Conservation (phyloP, 2,113 vertebrate species). For the Pitta sordida region DNA sequence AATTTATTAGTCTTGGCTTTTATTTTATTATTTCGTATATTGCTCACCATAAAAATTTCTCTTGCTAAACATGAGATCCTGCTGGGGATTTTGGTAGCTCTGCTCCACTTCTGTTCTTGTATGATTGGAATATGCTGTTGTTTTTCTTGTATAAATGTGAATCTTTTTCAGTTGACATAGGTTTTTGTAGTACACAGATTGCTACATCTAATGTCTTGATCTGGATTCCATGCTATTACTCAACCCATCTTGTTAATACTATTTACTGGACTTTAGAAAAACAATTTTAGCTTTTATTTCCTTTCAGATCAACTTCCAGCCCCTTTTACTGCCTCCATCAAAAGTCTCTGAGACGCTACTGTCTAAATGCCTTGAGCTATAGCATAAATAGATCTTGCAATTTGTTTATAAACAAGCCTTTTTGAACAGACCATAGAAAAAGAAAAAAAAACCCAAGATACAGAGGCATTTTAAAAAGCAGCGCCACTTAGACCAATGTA, state of each 20-base stretch:
- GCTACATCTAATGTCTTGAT: not conserved
- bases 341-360: not conserved
- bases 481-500: not conserved
- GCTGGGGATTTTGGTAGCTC: slow-evolving; percentile 32
- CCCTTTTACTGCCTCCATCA: not conserved
- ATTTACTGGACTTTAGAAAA: slow-evolving; percentile 19
- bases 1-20: slow-evolving; percentile 48
- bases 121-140: not conserved
- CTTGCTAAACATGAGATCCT: slow-evolving; percentile 20
- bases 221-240: not conserved
- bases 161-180: not conserved
- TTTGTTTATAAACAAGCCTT: slow-evolving; percentile 37
- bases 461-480: not conserved
- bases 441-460: not conserved
- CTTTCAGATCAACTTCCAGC: slow-evolving; percentile 29
- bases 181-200: not conserved
- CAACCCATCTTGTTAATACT: slow-evolving; percentile 25
- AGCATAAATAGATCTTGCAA: slow-evolving; percentile 28
- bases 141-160: not conserved
- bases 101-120: not conserved
- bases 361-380: slow-evolving; percentile 14
- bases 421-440: not conserved
- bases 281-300: slow-evolving; percentile 53
- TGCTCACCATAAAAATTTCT: not conserved
- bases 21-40: slow-evolving; percentile 1